These are phyloP conservation scores for Sicus ferrugineus DNA, from an alignment of 2,888 invertebrate species.

Conservation along the genomic window DNA sequence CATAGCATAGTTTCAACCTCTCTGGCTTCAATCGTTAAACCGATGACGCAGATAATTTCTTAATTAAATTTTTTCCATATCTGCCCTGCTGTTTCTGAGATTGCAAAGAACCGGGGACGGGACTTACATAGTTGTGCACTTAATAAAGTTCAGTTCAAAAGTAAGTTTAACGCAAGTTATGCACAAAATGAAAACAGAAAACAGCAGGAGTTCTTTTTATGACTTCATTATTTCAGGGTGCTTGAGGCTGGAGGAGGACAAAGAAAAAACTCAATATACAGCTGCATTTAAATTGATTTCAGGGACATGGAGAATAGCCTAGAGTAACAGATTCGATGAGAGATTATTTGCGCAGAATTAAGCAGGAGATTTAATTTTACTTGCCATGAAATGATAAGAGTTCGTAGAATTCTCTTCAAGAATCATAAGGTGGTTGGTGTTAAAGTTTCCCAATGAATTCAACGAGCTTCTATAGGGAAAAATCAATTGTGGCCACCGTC, in stretches of 20 bases:
- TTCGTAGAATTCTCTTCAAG: not conserved
- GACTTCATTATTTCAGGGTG: not conserved
- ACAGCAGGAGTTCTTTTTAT: conserved; percentile 10
- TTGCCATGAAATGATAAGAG: not conserved
- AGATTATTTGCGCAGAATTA: too few relatives aligned
- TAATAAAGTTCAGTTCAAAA: not conserved
- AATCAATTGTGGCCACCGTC: not conserved
- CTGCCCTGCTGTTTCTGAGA: not conserved
- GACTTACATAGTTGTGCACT: too few relatives aligned
- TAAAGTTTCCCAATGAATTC: not conserved
- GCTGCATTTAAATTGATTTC: too few relatives aligned
- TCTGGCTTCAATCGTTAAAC: not conserved
- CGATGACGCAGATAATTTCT: not conserved
- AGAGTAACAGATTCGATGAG: too few relatives aligned
- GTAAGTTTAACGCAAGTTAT: not conserved
- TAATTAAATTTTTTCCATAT: conserved; percentile 3
- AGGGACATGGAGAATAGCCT: too few relatives aligned
- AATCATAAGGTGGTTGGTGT: not conserved
- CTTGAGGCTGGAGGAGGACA: too few relatives aligned
- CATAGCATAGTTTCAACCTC: too few relatives aligned
- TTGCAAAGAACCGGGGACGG: not conserved
- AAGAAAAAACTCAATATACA: too few relatives aligned
- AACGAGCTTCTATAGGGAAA: not conserved
- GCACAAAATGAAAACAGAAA: not conserved
- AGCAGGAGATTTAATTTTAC: too few relatives aligned